Evolutionary conservation across 53 echinoderm and acorn worm species (phyloP), one percentile per base, ranked within the genome.

Genomic region (Pentamera pediparva): DNA sequence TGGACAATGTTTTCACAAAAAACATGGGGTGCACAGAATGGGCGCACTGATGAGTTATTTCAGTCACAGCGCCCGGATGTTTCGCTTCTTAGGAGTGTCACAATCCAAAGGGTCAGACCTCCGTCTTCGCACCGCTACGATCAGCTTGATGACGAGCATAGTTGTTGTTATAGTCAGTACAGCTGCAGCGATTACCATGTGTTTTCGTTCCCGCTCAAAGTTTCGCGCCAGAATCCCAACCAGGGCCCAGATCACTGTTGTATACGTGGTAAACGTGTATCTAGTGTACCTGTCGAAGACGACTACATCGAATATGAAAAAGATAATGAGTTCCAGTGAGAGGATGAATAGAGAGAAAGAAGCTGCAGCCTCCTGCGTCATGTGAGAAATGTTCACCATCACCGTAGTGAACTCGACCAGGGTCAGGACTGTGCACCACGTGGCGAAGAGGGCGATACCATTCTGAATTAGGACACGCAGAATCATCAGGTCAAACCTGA

Each of bases 211-310:
- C n/a, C 53, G 52, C 32, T 6, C 26, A 17, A 53, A 54, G 64
- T 84, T 85, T 11, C 79, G 61, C 36, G 69, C 79, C 53, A 75
- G 37, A 43, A 85, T 56, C 32, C 74, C 79, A 9, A 35, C 58
- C 11, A 79, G 32, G 5, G 75, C 62, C 74, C 72, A 72, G 39
- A 84, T 79, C 41, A 78, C 70, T 20, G 78, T 78, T 10, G 79
- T 78, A 49, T 84, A 84, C 31, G 62, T 70, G 35, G 71, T 84
- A 63, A 79, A 73, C 38, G 84, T 79, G 26, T 79, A 72, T 6
- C 84, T 78, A 1, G 79, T 70, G 65, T 84, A 76, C 18, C 26
- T 37, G 54, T 79, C 78, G 22, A 61, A 72, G 22, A 84, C 45
- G 34, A 63, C 61, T 31, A 45, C 72, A 17, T 84, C 84, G 74